Conservation (phyloP, 2,797 vertebrate genomes). For the Erithacus rubecula region DNA sequence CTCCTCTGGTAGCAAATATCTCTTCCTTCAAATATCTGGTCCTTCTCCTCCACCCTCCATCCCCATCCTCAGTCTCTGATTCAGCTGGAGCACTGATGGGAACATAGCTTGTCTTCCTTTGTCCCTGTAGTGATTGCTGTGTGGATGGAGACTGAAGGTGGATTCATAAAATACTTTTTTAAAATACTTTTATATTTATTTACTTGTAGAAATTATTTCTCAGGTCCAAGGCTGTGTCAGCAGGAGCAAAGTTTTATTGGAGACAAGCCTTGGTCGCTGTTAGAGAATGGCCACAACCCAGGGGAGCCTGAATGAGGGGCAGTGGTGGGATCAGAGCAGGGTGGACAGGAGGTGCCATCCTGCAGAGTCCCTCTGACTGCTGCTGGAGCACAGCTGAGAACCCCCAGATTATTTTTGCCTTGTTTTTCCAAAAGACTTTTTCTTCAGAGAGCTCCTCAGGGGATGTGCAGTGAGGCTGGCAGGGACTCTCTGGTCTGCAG, state of each 20-base stretch:
- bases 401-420: not conserved
- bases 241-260: constrained; percentile 41
- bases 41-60: not conserved
- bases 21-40: not conserved
- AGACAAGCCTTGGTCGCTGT: not conserved
- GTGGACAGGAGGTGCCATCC: not conserved
- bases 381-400: not conserved
- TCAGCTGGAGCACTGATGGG: not conserved
- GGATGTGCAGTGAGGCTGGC: not conserved
- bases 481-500: not conserved
- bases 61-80: not conserved
- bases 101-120: not conserved
- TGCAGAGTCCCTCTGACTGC: not conserved
- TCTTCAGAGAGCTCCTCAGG: not conserved
- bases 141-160: not conserved
- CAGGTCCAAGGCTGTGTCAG: not conserved
- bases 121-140: not conserved
- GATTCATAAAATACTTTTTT: not conserved
- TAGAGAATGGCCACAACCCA: not conserved
- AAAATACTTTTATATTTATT: not conserved
- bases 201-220: not conserved
- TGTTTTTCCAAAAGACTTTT: not conserved
- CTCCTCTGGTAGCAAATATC: not conserved
- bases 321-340: not conserved
- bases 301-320: not conserved